Percentiles rank a stretch among this genome's conserved stretches.
Evolutionary conservation across 1,140 invertebrate species (phyloP).

Genomic region (Temnothorax longispinosus): DNA sequence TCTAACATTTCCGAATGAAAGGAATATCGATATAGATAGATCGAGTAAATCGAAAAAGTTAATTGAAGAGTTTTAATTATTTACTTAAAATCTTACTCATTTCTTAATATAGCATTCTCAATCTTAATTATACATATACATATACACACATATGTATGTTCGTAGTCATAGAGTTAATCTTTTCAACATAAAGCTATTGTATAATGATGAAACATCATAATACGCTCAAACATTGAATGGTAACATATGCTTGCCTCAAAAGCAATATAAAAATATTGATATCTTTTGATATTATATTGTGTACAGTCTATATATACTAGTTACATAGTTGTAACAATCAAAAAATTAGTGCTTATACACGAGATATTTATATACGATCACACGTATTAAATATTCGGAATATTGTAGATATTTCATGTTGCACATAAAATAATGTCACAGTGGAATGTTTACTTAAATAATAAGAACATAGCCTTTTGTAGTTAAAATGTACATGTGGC

Average conservation of each 20-base stretch:
- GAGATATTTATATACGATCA: slow-evolving; percentile 5
- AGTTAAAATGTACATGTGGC: slow-evolving; percentile 41
- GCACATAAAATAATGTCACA: slow-evolving; percentile 53
- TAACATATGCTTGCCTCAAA: slow-evolving; percentile 36
- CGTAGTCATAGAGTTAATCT: slow-evolving; percentile 8
- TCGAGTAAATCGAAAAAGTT: not conserved
- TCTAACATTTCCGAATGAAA: not conserved
- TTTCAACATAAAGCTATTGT: slow-evolving; percentile 36
- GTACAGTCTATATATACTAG: slow-evolving; percentile 17
- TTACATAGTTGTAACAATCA: slow-evolving; percentile 2
- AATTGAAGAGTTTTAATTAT: not conserved
- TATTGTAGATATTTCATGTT: slow-evolving; percentile 31
- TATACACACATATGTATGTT: not conserved
- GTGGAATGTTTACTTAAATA: slow-evolving; percentile 71
- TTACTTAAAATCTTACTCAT: not conserved
- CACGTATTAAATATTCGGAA: not conserved
- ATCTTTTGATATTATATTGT: slow-evolving; percentile 28
- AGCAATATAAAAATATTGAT: slow-evolving; percentile 52
- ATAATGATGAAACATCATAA: slow-evolving; percentile 1
- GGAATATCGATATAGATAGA: not conserved
- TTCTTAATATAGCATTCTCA: not conserved
- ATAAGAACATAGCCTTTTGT: slow-evolving; percentile 60
- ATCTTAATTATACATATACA: not conserved
- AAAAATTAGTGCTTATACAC: slow-evolving; percentile 10
- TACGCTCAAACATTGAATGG: slow-evolving; percentile 19